Evolutionary conservation across 2,113 vertebrate genomes (phyloP), one percentile per base, ranked within the genome.

Genomic region (Furnarius figulus): DNA sequence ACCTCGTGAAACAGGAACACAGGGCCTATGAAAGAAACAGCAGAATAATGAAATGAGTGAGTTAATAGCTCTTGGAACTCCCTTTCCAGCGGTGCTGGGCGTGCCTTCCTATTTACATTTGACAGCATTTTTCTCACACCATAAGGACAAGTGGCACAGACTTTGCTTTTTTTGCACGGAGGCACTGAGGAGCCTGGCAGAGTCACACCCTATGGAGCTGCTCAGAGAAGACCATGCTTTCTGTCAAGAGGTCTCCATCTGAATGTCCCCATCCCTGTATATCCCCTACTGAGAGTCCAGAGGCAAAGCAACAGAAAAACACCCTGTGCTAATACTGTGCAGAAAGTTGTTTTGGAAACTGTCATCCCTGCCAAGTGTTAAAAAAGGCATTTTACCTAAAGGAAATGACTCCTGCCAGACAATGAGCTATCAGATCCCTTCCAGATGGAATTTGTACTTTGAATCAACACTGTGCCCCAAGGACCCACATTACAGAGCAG

Each of bases 331-430:
- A 84, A 55, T 35, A 55, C 52, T 92, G 79, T 42, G 24, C 39
- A 33, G 70, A 70, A 63, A 71, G 66, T 42, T 93, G 75, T 96
- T 88, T 96, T 61, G n/a, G 96, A 88, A 82, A 88, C 46, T 15
- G 46, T 77, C 8, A 11, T 53, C 78, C 55, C 59, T 61, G 81
- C 92, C 90, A 96, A 71, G 44, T 28, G 11, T 67, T 19, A 79
- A 73, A 85, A 72, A 72, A 84, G 5, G 53, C 81, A 83, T 92
- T 96, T 97, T 85, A 96, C 96, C 96, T 96, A 95, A 77, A 89
- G 93, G 87, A 92, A 96, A 61, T 86, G 0, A 61, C 47, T 96
- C 55, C 59, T 84, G 79, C 87, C 95, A 90, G 83, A 93, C 53
- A 94, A 90, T 8, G 9, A 91, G 76, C 61, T 87, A 85, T 91